Evolutionary conservation across 1,140 invertebrate species (phyloP).

Genomic region (Archivesica marissinica): DNA sequence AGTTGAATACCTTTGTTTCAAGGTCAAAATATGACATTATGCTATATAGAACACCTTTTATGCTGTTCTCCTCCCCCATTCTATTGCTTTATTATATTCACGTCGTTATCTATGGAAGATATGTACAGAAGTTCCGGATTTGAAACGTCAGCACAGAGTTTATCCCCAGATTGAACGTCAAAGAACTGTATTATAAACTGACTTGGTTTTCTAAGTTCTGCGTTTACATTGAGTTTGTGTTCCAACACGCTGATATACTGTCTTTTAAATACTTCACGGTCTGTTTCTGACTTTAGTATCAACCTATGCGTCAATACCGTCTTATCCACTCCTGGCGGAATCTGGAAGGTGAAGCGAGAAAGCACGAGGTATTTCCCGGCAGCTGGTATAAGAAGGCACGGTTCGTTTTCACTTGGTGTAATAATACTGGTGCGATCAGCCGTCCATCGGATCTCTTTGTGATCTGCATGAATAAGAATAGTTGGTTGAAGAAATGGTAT

Average conservation of each 20-base stretch:
- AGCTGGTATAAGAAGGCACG: neutral
- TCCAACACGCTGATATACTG: slow-evolving; percentile 10
- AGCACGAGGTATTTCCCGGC: slow-evolving; percentile 18
- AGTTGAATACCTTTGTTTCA: no score
- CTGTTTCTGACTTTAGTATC: slow-evolving; percentile 1
- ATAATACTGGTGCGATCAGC: neutral
- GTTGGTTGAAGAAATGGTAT: no score
- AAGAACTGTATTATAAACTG: slow-evolving; percentile 7
- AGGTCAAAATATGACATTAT: no score
- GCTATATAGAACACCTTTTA: no score
- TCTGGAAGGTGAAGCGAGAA: slow-evolving; percentile 25
- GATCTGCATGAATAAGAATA: neutral
- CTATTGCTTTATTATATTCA: slow-evolving; percentile 14
- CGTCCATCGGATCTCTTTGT: neutral
- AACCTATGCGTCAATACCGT: neutral
- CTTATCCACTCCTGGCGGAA: neutral
- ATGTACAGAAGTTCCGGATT: slow-evolving; percentile 26
- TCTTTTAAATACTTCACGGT: neutral
- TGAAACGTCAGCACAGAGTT: neutral
- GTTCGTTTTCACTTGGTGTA: neutral
- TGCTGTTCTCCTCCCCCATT: no score
- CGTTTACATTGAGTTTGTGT: neutral
- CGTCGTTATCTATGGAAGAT: slow-evolving; percentile 22
- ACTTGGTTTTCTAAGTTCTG: slow-evolving; percentile 13
- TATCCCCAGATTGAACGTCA: slow-evolving; percentile 5